Conservation (phyloP, 35 echinoderm and acorn worm genomes). For the Lytechinus variegatus region DNA sequence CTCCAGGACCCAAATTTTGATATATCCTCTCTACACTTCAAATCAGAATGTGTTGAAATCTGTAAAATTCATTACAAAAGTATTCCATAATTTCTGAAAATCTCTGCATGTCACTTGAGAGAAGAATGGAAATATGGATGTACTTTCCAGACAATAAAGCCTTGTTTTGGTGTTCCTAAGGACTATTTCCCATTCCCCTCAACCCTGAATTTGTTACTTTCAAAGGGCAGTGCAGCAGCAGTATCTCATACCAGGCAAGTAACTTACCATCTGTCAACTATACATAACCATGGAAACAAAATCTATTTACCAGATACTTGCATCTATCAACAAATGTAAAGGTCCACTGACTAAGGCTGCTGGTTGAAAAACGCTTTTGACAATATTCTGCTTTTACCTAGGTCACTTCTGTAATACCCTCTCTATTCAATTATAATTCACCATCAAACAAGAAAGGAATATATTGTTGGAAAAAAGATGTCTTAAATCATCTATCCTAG, state of each 20-base stretch:
- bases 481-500: background rate
- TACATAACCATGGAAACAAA: slow-evolving; percentile 5
- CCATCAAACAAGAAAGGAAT: background rate
- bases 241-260: background rate
- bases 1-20: background rate
- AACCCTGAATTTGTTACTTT: background rate
- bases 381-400: background rate
- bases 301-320: slow-evolving; percentile 3
- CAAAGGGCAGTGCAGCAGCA: background rate
- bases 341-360: background rate
- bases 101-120: background rate
- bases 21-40: background rate
- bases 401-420: background rate
- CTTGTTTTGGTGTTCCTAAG: background rate
- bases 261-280: background rate
- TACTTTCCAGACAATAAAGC: slow-evolving; percentile 2
- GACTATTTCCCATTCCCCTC: background rate
- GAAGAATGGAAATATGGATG: background rate
- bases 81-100: slow-evolving; percentile 14
- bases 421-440: background rate
- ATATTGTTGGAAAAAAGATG: background rate
- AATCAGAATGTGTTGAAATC: background rate
- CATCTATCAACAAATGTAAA: background rate
- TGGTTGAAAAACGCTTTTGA: background rate
- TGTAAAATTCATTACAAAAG: slow-evolving; percentile 4